Percentiles rank a stretch among this genome's conserved stretches.
Evolutionary conservation across 2,888 invertebrate species (phyloP).

Genomic region (Notodonta dromedarius): DNA sequence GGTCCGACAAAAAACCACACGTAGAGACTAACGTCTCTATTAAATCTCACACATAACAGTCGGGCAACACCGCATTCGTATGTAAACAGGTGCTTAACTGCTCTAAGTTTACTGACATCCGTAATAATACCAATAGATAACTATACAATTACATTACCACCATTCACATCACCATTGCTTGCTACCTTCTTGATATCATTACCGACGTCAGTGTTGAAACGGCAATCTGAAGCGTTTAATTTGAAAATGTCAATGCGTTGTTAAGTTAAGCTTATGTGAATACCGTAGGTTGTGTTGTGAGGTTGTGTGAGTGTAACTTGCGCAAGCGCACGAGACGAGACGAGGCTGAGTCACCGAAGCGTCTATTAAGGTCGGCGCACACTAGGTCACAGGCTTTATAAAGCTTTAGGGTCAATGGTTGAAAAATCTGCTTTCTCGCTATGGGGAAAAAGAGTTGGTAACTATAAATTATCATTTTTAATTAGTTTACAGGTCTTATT

Average conservation of each 20-base stretch:
- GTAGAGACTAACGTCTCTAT: constrained; percentile 64
- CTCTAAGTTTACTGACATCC: constrained; percentile 74
- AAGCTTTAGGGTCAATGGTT: constrained; percentile 11
- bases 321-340: constrained; percentile 67
- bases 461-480: too few species aligned
- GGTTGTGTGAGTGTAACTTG: constrained; percentile 55
- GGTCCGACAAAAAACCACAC: constrained; percentile 61
- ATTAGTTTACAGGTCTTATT: background rate
- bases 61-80: constrained; percentile 62
- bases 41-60: constrained; percentile 66
- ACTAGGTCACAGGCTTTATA: constrained; percentile 36
- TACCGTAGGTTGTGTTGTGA: constrained; percentile 42
- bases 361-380: constrained; percentile 54
- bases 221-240: constrained; percentile 33
- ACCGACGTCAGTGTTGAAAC: constrained; percentile 2
- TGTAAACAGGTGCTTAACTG: constrained; percentile 77
- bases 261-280: constrained; percentile 41
- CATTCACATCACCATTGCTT: constrained; percentile 35
- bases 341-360: constrained; percentile 68
- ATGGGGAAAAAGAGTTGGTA: background rate
- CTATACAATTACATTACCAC: constrained; percentile 18
- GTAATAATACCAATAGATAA: constrained; percentile 54
- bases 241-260: constrained; percentile 25
- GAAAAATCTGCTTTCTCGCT: background rate
- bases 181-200: background rate